phyloP scores from a whole-genome alignment of 2,888 invertebrate genomes.

The Andrena praecox region DNA sequence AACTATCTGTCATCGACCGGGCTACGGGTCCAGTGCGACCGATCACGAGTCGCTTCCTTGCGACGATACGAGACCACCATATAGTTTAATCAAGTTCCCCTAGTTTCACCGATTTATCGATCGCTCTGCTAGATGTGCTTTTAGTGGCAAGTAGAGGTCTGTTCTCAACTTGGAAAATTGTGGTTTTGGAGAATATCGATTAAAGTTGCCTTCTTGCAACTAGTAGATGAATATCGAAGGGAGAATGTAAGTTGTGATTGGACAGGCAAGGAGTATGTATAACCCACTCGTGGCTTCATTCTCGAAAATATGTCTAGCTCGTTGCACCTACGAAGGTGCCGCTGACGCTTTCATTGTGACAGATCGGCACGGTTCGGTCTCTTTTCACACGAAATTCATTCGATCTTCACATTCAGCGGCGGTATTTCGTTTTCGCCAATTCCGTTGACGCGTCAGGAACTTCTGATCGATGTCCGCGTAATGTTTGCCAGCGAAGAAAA shows the following conservation, averaged over 20 bases:
- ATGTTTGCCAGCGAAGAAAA: conserved; percentile 33
- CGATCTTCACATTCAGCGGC: conserved; percentile 23
- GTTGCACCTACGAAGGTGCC: conserved; percentile 1
- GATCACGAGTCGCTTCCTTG: conserved; percentile 49
- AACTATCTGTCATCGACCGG: conserved; percentile 69
- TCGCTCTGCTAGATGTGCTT: neutral
- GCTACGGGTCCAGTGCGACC: conserved; percentile 36
- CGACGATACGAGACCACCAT: conserved; percentile 20
- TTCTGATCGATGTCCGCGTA: conserved; percentile 47
- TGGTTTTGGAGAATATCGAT: neutral
- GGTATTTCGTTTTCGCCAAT: conserved; percentile 6
- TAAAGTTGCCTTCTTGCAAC: neutral
- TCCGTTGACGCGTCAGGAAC: conserved; percentile 19
- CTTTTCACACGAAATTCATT: conserved; percentile 36
- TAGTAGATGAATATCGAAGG: no score
- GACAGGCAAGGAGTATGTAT: neutral
- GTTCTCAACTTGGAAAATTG: neutral
- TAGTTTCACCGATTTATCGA: conserved; percentile 47
- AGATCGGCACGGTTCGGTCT: conserved; percentile 37
- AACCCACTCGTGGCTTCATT: conserved; percentile 28
- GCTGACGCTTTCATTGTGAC: conserved; percentile 41
- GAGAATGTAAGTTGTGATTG: no score
- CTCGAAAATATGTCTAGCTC: conserved; percentile 32
- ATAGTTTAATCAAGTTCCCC: conserved; percentile 50
- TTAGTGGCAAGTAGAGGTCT: neutral